Base-by-base conservation (phyloP, 2,797 vertebrate genomes). In the Xenops minutus region DNA sequence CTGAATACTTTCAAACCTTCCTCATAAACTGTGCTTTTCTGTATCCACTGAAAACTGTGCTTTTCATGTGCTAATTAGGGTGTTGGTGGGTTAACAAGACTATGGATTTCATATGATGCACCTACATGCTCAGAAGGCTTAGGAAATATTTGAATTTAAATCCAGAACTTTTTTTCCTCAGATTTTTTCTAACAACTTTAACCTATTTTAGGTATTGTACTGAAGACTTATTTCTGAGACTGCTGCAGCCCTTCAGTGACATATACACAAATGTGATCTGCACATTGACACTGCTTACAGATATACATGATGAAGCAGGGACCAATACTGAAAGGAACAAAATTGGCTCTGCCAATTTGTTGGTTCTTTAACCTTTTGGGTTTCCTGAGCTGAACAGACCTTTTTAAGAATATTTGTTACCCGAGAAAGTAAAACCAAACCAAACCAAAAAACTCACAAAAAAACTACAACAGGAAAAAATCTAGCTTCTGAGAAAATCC, bases 111-210 rank as follows among this genome's bases (percentile, higher is more conserved):
- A 30, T 19, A 52, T 52, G 51, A 29, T 20, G 30, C 52, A 54
- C 18, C 52, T 54, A 32, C 29, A 20, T 32, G 52, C 49, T 49
- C 49, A 49, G 49, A 16, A 27, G 14, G 1, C 23, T 41, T 49
- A 12, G 16, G 71, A 89, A 77, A 58, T 4, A 29, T 46, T 76
- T 76, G 36, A 30, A 74, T 54, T 81, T 69, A 89, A 71, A 74
- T 41, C 3, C 27, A 54, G 7, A 3, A 6, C 0, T 23, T 66
- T 44, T 66, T 43, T 34, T 1, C 4, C 16, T 22, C 16, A 19
- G 5, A 6, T n/a, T 81, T 93, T 49, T 79, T 68, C 32, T 44
- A 69, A 54, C 2, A 64, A 4, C 4, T 41, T 3, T 46, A 10
- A n/a, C 22, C 49, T 8, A 43, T 64, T 86, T 78, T 68, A 55